phyloP scores from a whole-genome alignment of 2,113 vertebrate species.

The Andinoacara biseriatus region DNA sequence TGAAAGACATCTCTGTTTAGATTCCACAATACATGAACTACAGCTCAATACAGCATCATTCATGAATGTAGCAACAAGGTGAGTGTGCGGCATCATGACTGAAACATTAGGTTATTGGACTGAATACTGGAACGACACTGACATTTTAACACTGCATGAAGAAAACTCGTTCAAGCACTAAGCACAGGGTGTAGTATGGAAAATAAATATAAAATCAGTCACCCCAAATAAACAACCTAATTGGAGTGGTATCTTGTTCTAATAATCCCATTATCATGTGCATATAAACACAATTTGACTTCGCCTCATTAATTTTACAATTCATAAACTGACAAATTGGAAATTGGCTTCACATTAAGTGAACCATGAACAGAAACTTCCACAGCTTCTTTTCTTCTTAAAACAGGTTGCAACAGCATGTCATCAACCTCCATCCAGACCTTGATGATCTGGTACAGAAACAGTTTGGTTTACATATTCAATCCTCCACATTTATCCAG shows the following conservation, averaged over 20 bases:
- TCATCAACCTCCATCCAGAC: not conserved
- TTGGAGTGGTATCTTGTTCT: conserved; percentile 6
- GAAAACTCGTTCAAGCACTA: not conserved
- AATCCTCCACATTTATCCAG: too few species aligned
- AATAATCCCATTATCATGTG: conserved; percentile 39
- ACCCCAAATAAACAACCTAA: conserved; percentile 7
- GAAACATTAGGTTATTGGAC: not conserved
- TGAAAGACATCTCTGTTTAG: not conserved
- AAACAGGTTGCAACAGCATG: not conserved
- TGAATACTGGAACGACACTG: not conserved
- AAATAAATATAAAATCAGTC: conserved; percentile 19
- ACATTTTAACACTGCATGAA: not conserved
- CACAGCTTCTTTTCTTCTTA: not conserved
- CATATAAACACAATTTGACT: conserved; percentile 29
- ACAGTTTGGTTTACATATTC: not conserved
- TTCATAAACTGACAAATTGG: not conserved
- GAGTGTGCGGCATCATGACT: not conserved
- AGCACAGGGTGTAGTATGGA: conserved; percentile 2
- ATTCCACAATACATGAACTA: not conserved
- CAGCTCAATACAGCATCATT: not conserved
- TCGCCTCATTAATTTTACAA: not conserved
- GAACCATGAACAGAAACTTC: not conserved
- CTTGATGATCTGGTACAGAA: not conserved
- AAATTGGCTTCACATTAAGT: conserved; percentile 3
- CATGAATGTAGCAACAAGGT: not conserved